Conservation (phyloP, 2,888 invertebrate genomes). For the Zelleria hepariella region DNA sequence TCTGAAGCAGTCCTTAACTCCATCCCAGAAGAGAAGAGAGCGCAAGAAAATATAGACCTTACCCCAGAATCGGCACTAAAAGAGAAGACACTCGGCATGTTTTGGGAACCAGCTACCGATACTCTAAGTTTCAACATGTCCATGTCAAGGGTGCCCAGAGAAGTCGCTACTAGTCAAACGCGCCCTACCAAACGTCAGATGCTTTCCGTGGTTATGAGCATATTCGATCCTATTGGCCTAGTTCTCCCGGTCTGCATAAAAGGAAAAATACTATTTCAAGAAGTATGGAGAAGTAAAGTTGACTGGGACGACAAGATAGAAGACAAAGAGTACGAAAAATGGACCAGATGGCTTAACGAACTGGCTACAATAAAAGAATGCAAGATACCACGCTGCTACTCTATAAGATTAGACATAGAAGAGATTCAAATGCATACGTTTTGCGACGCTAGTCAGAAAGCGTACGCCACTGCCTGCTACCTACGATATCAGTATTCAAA, state of each 20-base stretch:
- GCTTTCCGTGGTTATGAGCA: conserved; percentile 8
- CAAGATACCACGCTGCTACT: background rate
- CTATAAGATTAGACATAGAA: background rate
- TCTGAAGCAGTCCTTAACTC: conserved; percentile 6
- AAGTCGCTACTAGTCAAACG: conserved; percentile 4
- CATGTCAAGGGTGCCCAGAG: conserved; percentile 3
- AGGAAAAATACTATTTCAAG: conserved; percentile 8
- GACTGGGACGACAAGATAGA: conserved; percentile 8
- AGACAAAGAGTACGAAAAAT: background rate
- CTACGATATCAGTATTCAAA: conserved; percentile 5
- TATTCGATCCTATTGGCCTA: conserved; percentile 10
- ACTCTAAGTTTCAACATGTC: conserved; percentile 7
- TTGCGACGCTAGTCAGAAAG: conserved; percentile 9
- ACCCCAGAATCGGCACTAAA: conserved; percentile 5
- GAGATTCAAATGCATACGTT: background rate
- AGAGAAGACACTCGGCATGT: conserved; percentile 10
- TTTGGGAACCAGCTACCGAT: conserved; percentile 8
- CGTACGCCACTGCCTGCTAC: conserved; percentile 12
- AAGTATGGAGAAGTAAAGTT: conserved; percentile 8
- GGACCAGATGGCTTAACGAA: conserved; percentile 4
- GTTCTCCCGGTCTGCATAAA: conserved; percentile 7
- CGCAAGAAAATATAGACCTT: conserved; percentile 7
- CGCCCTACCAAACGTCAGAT: conserved; percentile 12
- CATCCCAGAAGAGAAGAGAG: conserved; percentile 1
- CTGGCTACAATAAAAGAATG: background rate